Conservation (phyloP, 2,797 vertebrate species). For the Alfaro cultratus region DNA sequence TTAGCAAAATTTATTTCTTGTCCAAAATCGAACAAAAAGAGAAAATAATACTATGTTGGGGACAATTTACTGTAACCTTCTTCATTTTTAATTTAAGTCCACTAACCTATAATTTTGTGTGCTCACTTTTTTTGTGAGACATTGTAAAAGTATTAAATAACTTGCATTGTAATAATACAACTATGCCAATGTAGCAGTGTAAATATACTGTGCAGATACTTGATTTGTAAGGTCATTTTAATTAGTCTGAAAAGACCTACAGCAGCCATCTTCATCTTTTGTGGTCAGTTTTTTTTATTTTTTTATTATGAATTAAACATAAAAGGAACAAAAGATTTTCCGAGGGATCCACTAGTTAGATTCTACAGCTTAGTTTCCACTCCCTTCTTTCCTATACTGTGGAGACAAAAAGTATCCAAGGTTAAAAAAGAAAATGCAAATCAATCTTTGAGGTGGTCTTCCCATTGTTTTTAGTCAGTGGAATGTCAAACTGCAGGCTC, state of each 20-base stretch:
- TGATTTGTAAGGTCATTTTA: not conserved
- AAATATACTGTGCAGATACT: not conserved
- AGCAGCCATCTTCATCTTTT: not conserved
- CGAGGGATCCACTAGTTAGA: not conserved
- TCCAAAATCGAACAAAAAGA: not conserved
- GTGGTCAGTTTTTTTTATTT: not conserved
- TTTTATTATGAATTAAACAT: slow-evolving; percentile 2
- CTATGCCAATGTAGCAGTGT: not conserved
- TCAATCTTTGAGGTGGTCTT: slow-evolving; percentile 25
- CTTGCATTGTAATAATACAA: not conserved
- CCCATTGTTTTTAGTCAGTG: slow-evolving; percentile 39
- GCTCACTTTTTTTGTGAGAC: not conserved
- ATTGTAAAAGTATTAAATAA: not conserved
- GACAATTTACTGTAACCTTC: not conserved
- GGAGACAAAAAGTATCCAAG: slow-evolving; percentile 22
- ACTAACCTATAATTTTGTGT: not conserved
- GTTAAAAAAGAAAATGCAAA: slow-evolving; percentile 33
- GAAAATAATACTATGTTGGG: not conserved
- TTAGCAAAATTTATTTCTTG: not conserved
- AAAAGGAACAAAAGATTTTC: not conserved
- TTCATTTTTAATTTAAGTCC: not conserved
- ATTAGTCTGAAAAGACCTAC: not conserved
- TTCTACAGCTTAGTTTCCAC: not conserved
- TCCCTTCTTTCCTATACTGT: not conserved
- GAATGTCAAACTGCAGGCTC: slow-evolving; percentile 35